These are phyloP conservation scores for Mobula birostris DNA, from an alignment of 2,113 vertebrate genomes.

Conservation along the genomic window DNA sequence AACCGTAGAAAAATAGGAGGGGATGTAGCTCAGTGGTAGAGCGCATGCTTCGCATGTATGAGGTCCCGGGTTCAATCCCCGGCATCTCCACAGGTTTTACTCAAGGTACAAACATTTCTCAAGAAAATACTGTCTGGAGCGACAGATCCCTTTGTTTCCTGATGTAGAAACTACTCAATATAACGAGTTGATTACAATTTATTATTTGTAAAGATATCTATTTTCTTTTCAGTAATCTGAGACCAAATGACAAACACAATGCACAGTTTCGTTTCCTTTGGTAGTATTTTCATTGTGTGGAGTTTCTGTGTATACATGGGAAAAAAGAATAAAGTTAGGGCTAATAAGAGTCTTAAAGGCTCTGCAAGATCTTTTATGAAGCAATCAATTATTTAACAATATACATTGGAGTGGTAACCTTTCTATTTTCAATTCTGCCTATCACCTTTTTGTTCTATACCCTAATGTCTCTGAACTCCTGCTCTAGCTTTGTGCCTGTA, in stretches of 20 bases:
- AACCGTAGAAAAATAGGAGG: not conserved
- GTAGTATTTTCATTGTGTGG: not conserved
- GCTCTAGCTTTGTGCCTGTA: too few relatives aligned
- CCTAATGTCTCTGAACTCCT: not conserved
- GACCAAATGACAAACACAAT: not conserved
- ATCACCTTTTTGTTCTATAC: not conserved
- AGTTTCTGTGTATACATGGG: not conserved
- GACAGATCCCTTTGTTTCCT: not conserved
- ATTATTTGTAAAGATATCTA: too few relatives aligned
- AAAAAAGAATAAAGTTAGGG: not conserved
- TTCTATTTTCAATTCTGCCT: not conserved
- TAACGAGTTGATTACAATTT: not conserved
- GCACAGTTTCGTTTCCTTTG: not conserved
- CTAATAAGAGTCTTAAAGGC: not conserved
- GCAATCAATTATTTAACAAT: not conserved
- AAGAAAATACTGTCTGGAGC: not conserved
- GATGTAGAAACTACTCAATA: not conserved
- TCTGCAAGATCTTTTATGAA: not conserved
- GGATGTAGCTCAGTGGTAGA: slow-evolving; percentile 35
- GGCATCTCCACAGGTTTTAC: slow-evolving; percentile 35
- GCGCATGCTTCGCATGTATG: slow-evolving; percentile 38
- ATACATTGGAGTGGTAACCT: not conserved
- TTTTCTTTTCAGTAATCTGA: not conserved
- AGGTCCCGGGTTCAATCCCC: slow-evolving; percentile 38
- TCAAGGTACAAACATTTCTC: not conserved